Evolutionary conservation across 2,113 vertebrate genomes (phyloP), one percentile per base, ranked within the genome.

Genomic region (Puntigrus tetrazona): DNA sequence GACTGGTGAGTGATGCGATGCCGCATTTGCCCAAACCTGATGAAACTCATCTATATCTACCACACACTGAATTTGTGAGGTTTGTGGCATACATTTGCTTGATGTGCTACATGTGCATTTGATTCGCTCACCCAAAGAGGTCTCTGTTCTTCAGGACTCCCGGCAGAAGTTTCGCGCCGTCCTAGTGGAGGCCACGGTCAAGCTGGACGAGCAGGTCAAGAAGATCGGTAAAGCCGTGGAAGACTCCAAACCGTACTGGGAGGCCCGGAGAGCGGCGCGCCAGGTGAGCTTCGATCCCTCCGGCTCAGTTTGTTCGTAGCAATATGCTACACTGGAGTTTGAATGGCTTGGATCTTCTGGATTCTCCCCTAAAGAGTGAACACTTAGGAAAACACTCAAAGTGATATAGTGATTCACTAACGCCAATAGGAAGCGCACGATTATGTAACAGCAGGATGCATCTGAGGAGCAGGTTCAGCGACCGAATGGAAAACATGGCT

Each of bases 211-310:
- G 77, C 94, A 97, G 91, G 92, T 95, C 47, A 99, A 98, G 94
- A 98, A 95, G 90, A 96, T 98, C 0, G 98, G 98, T n/a, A 97
- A 97, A 92, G 95, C 98, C 0, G 98, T 99, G 85, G 98, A 99
- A 20, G 98, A 99, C 84, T 98, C 98, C 5, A 99, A 99, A 88
- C 98, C 98, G 5, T 99, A 98, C 91, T 99, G 98, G 98, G 98
- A 99, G 89, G 96, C 98, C 3, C 94, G 98, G 75, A 96, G 94
- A 89, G 94, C 96, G 82, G 96, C 97, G 3, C 94, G 96, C 90
- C 97, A 99, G 98, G 98, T 99, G 89, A 91, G 92, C n/a, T n/a
- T 8, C 6, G 20, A 22, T 1, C 1, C 5, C 0, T 61, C 47
- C 47, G 7, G 47, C 20, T 50, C 61, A 20, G 63, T 34, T 67